Conservation (phyloP, 1,140 invertebrate species). For the Leptinotarsa defecta region DNA sequence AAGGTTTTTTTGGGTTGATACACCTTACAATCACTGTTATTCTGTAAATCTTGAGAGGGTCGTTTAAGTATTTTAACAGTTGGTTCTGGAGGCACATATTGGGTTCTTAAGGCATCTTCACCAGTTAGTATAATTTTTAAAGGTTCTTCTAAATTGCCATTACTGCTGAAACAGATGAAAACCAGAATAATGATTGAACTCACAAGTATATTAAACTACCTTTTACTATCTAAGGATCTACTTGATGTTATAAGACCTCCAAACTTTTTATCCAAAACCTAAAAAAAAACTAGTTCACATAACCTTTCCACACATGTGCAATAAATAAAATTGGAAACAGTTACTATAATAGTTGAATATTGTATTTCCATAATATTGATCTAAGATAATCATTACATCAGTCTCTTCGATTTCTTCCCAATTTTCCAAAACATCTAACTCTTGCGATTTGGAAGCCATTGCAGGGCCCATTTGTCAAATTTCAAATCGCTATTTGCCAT, state of each 20-base stretch:
- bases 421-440: conserved; percentile 53
- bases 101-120: conserved; percentile 54
- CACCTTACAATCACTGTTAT: conserved; percentile 68
- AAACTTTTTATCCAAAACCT: conserved; percentile 54
- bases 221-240: conserved; percentile 45
- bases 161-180: conserved; percentile 40
- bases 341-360: conserved; percentile 8
- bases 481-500: neutral
- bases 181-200: neutral
- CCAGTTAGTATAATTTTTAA: conserved; percentile 53
- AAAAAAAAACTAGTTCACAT: conserved; percentile 35
- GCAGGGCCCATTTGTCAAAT: conserved; percentile 36
- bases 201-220: conserved; percentile 37
- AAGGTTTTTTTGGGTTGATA: conserved; percentile 81
- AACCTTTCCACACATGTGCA: conserved; percentile 15
- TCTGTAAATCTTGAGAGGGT: conserved; percentile 62
- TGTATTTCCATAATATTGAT: neutral
- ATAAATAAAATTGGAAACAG: conserved; percentile 12
- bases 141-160: conserved; percentile 44
- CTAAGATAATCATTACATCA: conserved; percentile 50
- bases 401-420: conserved; percentile 57
- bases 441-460: conserved; percentile 55
- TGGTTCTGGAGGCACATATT: conserved; percentile 68
- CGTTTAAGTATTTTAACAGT: conserved; percentile 83
- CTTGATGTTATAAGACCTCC: conserved; percentile 49